phyloP scores from a whole-genome alignment of 2,113 vertebrate genomes.

The Baryphthengus martii region DNA sequence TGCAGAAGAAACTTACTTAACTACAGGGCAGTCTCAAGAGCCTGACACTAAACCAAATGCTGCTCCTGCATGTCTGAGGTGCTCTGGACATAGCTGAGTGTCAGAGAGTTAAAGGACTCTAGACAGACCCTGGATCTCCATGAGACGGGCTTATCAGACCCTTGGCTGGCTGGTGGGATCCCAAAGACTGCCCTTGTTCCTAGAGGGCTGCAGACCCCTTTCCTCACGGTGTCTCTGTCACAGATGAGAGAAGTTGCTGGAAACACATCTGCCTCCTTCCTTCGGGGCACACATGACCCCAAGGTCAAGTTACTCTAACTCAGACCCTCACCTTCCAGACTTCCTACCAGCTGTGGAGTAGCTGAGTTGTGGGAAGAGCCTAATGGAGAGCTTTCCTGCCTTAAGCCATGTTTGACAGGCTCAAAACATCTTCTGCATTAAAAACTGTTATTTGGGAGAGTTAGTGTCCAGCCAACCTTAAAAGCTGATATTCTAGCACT shows the following conservation, averaged over 20 bases:
- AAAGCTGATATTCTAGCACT: neutral
- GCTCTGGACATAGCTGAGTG: neutral
- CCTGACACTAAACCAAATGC: neutral
- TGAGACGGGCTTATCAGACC: neutral
- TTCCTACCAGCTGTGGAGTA: neutral
- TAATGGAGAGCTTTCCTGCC: neutral
- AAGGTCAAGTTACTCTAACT: neutral
- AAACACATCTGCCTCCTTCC: neutral
- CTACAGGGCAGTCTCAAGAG: neutral
- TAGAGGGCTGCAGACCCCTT: neutral
- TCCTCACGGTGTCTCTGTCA: neutral
- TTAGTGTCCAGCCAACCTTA: neutral
- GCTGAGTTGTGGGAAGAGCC: neutral
- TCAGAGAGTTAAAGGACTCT: neutral
- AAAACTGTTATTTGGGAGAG: neutral
- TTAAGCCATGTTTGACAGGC: neutral
- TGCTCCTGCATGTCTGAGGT: neutral
- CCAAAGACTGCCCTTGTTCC: neutral
- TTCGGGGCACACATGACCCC: rapidly evolving
- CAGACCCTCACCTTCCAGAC: neutral
- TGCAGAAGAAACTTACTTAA: neutral
- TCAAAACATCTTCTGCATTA: neutral
- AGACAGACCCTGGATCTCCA: neutral
- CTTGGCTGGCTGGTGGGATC: neutral
- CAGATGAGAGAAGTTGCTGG: neutral